Conservation (phyloP, 2,888 invertebrate species). For the Philonicus albiceps region DNA sequence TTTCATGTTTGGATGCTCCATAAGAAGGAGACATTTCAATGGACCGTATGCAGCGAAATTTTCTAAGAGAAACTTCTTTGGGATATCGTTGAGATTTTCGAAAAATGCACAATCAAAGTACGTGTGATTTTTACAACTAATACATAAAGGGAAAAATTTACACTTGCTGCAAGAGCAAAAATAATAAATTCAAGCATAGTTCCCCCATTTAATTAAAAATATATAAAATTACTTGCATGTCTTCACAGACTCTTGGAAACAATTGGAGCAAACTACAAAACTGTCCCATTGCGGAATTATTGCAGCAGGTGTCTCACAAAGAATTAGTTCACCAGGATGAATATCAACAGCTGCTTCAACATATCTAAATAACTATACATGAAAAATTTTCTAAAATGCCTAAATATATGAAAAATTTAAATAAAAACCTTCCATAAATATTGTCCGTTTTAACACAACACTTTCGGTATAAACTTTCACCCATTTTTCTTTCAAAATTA, state of each 20-base stretch:
- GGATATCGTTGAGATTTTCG: slow-evolving; percentile 59
- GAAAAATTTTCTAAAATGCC: not conserved
- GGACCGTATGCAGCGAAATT: slow-evolving; percentile 61
- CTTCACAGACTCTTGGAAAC: slow-evolving; percentile 60
- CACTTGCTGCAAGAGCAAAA: slow-evolving; percentile 65
- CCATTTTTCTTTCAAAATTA: not conserved
- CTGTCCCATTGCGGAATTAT: slow-evolving; percentile 68
- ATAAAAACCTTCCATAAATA: not conserved
- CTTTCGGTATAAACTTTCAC: not conserved
- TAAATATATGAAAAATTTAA: not conserved
- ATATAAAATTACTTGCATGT: slow-evolving; percentile 58
- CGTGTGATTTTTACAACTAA: slow-evolving; percentile 64
- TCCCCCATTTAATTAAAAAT: not conserved
- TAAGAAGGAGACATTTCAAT: slow-evolving; percentile 64
- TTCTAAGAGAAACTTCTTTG: slow-evolving; percentile 58
- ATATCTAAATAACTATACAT: slow-evolving; percentile 60
- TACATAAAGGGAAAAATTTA: slow-evolving; percentile 67
- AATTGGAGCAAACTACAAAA: slow-evolving; percentile 67
- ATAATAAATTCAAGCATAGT: slow-evolving; percentile 60
- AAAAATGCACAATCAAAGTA: slow-evolving; percentile 67
- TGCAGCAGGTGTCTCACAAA: slow-evolving; percentile 67
- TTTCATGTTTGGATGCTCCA: slow-evolving; percentile 60
- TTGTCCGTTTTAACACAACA: not conserved
- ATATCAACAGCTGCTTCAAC: slow-evolving; percentile 67
- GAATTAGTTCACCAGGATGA: slow-evolving; percentile 67